Evolutionary conservation across 2,797 vertebrate species (phyloP).

Genomic region (Emys orbicularis): DNA sequence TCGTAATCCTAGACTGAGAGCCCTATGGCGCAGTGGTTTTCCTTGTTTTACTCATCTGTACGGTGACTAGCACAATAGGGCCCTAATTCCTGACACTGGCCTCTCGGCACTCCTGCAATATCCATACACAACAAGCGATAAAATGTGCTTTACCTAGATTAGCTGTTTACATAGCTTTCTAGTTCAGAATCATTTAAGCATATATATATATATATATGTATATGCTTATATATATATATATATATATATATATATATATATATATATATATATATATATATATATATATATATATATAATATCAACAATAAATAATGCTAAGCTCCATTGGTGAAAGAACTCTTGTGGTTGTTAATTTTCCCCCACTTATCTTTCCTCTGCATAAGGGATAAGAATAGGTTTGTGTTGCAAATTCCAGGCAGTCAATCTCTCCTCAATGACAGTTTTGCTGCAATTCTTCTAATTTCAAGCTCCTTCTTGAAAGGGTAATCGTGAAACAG

Average conservation of each 20-base stretch:
- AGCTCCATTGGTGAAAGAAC: constrained; percentile 37
- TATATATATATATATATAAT: background rate
- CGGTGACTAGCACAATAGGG: background rate
- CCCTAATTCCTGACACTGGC: background rate
- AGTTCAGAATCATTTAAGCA: constrained; percentile 58
- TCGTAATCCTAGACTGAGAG: rapidly evolving
- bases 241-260: too few species aligned
- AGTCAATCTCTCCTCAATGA: constrained; percentile 40
- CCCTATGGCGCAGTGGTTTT: background rate
- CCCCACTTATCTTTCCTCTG: constrained; percentile 50
- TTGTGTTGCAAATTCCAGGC: constrained; percentile 57
- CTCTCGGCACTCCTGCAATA: constrained; percentile 29
- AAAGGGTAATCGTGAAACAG: constrained; percentile 37
- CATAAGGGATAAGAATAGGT: constrained; percentile 49
- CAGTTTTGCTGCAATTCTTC: constrained; percentile 61
- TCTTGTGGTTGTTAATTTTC: constrained; percentile 5
- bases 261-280: constrained; percentile 39
- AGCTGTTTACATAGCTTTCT: constrained; percentile 17
- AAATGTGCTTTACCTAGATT: constrained; percentile 13
- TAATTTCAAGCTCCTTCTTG: constrained; percentile 59
- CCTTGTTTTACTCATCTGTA: rapidly evolving
- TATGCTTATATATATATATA: background rate
- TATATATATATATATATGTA: constrained; percentile 49
- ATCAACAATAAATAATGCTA: constrained; percentile 58
- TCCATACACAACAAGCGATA: constrained; percentile 42